Evolutionary conservation across 2,888 invertebrate species (phyloP), one percentile per base, ranked within the genome.

Genomic region (Blastobasis adustella): DNA sequence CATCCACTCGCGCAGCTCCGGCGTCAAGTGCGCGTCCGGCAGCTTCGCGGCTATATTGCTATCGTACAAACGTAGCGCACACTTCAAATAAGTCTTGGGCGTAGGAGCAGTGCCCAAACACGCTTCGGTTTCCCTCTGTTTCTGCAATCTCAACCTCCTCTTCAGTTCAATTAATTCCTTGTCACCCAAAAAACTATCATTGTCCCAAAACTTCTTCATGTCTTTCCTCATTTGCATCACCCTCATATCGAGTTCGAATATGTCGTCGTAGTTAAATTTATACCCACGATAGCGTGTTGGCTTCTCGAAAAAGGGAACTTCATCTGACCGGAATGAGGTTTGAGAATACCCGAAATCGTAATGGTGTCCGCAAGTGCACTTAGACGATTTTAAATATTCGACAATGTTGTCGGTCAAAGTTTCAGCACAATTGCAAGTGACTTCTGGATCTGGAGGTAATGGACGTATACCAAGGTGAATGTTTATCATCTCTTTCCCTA

Each of bases 1-100:
- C 86, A 87, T 87, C 87, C 87, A 87, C 62, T 81, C 85, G 40
- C 68, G 71, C 5, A 87, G 68, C 53, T 84, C 85, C 6, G 87
- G 84, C 2, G 72, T 79, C 37, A 77, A 60, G 52, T 86, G 77
- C 10, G 81, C 57, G 45, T 86, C 85, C 0, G 87, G 87, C 41
- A 87, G 61, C 7, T 76, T 71, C 2, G 87, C 84, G 47, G 86
- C 86, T 0, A 80, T 52, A 59, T 86, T 86, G 0, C 63, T 64
- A 44, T 73, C 66, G 76, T 85, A 70, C 1, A 63, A 60, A 38
- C 75, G 63, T 45, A 87, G 58, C 8, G 82, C 85, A 54, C 82
- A 82, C 59, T 69, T 76, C 42, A 87, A 67, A 56, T 86, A 87
- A 49, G 85, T 82, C 58, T 71, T 66, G 0, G 79, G 73, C 47